These are phyloP conservation scores for Asobara japonica DNA, from an alignment of 1,140 invertebrate genomes.

Conservation along the genomic window DNA sequence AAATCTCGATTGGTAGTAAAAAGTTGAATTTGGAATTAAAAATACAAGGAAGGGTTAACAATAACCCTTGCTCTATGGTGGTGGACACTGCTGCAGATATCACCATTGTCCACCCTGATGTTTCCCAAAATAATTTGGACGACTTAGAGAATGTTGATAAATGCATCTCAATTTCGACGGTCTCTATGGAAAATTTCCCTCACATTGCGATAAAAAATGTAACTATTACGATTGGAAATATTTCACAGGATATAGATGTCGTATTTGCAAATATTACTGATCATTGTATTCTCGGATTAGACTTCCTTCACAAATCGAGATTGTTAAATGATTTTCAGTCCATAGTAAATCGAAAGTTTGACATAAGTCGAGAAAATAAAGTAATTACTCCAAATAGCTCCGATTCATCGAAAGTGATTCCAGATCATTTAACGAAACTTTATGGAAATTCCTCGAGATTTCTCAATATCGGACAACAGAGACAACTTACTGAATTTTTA, in stretches of 20 bases:
- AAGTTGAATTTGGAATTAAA: background rate
- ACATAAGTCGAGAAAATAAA: background rate
- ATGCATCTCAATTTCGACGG: background rate
- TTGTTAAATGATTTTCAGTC: background rate
- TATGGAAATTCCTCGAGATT: background rate
- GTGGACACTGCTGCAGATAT: background rate
- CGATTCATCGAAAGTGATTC: too few relatives aligned
- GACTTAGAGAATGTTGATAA: background rate
- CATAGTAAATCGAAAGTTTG: background rate
- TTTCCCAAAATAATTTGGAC: background rate
- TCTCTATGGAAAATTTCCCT: background rate
- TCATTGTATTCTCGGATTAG: background rate
- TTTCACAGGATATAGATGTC: background rate
- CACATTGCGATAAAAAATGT: background rate
- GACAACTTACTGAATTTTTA: background rate
- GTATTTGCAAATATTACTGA: background rate
- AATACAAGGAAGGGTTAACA: background rate
- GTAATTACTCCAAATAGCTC: background rate
- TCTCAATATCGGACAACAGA: background rate
- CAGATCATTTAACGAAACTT: background rate
- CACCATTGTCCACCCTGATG: background rate
- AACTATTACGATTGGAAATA: background rate
- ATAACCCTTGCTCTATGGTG: background rate
- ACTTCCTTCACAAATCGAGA: background rate
- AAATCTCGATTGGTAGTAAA: background rate